A percentile compares a stretch with the other conserved stretches of the same genome.
Evolutionary conservation across 2,888 invertebrate genomes (phyloP).

Genomic region (Netelia inedita): DNA sequence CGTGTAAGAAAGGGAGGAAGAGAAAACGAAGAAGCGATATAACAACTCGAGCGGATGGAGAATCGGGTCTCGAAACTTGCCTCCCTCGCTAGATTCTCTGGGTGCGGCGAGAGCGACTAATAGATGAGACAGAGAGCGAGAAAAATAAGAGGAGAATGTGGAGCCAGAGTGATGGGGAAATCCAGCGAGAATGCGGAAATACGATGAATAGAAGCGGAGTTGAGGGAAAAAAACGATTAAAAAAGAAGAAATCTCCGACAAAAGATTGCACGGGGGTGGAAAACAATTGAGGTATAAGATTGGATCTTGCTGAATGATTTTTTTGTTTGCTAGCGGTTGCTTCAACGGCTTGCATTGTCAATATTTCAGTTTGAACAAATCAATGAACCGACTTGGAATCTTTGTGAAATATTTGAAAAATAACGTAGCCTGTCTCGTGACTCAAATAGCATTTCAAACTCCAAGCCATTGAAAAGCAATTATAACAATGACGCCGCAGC

Average conservation of each 20-base stretch:
- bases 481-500: too few species aligned
- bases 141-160: conserved; percentile 31
- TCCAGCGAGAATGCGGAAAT: conserved; percentile 1
- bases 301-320: conserved; percentile 42
- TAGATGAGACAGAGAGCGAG: background rate
- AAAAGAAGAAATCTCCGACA: conserved; percentile 14
- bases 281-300: conserved; percentile 70
- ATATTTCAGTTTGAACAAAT: too few species aligned
- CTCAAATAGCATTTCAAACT: background rate
- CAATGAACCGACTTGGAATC: too few species aligned
- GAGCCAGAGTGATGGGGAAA: conserved; percentile 22
- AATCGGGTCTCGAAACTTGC: conserved; percentile 18
- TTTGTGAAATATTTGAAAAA: too few species aligned
- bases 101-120: background rate
- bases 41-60: conserved; percentile 50
- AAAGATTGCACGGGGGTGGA: conserved; percentile 54
- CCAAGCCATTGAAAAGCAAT: background rate
- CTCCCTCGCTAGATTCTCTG: conserved; percentile 35
- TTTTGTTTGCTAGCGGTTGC: conserved; percentile 3
- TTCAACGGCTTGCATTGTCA: background rate
- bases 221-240: conserved; percentile 8
- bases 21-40: conserved; percentile 34
- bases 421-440: too few species aligned
- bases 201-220: conserved; percentile 10
- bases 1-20: background rate